These are phyloP conservation scores for Loripinus fragilis DNA, from an alignment of 2,888 invertebrate species.

Conservation along the genomic window DNA sequence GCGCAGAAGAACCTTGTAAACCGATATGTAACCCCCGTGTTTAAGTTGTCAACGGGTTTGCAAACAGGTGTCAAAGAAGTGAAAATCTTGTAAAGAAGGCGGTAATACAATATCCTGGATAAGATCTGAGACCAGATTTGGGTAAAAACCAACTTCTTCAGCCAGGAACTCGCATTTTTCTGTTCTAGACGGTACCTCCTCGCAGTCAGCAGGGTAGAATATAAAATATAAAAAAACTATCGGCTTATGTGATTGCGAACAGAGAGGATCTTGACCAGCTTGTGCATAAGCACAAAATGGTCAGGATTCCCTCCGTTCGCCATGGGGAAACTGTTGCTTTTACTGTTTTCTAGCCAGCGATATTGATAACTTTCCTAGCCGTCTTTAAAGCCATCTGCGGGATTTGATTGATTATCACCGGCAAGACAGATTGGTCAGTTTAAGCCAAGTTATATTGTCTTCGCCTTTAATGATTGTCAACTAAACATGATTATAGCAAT, in stretches of 20 bases:
- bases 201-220: too few species aligned
- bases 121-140: conserved; percentile 21
- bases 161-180: too few species aligned
- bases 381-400: conserved; percentile 38
- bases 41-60: conserved; percentile 60
- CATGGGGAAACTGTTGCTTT: background rate
- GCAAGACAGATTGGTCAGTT: conserved; percentile 45
- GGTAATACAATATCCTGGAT: conserved; percentile 60
- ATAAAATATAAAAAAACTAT: too few species aligned
- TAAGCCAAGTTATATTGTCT: conserved; percentile 62
- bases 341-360: background rate
- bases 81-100: conserved; percentile 55
- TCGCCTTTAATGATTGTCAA: conserved; percentile 56
- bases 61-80: conserved; percentile 61
- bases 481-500: conserved; percentile 58
- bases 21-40: conserved; percentile 64
- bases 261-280: background rate
- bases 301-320: background rate
- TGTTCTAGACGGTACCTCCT: too few species aligned
- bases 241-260: too few species aligned
- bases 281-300: background rate
- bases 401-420: conserved; percentile 56
- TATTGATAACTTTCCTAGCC: conserved; percentile 20
- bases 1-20: conserved; percentile 59
- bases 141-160: too few species aligned